A percentile compares a stretch with the other conserved stretches of the same genome.
phyloP scores from a whole-genome alignment of 2,888 invertebrate species.

The Idaea dimidiata region DNA sequence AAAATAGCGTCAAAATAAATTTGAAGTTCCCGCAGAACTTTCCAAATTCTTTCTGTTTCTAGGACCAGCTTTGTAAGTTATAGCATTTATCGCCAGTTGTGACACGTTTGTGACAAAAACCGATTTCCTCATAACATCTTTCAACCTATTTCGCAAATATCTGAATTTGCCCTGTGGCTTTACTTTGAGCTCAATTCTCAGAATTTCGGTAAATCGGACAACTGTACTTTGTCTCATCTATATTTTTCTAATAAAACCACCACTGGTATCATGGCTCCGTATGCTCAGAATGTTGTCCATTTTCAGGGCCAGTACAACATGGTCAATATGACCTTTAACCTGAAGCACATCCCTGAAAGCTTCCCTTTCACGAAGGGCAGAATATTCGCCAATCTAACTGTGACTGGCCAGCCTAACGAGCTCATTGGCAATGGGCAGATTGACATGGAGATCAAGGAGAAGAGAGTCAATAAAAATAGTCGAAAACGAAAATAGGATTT shows the following conservation, averaged over 20 bases:
- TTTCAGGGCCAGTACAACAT: constrained; percentile 3
- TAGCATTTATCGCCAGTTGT: no score
- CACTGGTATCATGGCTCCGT: not conserved
- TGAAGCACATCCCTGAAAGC: constrained; percentile 7
- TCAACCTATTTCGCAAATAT: no score
- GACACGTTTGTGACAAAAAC: no score
- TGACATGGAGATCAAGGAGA: constrained; percentile 14
- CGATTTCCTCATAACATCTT: no score
- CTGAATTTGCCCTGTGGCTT: no score
- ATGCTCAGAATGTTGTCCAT: not conserved
- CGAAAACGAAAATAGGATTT: constrained; percentile 9
- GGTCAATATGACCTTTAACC: constrained; percentile 12
- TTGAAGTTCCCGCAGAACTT: no score
- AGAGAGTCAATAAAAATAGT: not conserved
- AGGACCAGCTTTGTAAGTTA: no score
- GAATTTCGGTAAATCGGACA: no score
- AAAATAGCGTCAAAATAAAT: no score
- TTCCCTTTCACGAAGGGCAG: constrained; percentile 14
- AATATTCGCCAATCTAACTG: constrained; percentile 7
- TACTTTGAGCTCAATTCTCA: no score
- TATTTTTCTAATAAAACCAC: not conserved
- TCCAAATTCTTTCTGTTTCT: no score
- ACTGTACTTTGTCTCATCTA: no score
- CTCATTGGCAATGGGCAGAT: not conserved
- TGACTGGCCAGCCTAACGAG: not conserved